phyloP scores from a whole-genome alignment of 2,113 vertebrate genomes.

The Ailurus styani region DNA sequence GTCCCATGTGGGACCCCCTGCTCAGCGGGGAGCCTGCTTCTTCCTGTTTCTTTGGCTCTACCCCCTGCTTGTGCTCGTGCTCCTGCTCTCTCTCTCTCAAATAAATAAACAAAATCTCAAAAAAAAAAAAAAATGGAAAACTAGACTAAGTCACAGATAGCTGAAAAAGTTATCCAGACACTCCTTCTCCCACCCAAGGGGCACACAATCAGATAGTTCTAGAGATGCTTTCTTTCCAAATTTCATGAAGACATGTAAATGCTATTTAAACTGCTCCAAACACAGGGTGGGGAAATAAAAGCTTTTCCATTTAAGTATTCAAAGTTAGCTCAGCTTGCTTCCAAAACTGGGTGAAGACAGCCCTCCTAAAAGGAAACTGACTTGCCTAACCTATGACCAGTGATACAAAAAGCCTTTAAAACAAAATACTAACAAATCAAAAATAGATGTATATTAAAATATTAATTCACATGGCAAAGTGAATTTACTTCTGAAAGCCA shows the following conservation, averaged over 20 bases:
- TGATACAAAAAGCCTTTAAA: background rate
- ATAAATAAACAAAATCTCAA: background rate
- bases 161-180: background rate
- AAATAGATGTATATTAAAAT: background rate
- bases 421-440: conserved; percentile 12
- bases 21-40: background rate
- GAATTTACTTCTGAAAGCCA: background rate
- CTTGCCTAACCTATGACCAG: background rate
- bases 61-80: too few species aligned
- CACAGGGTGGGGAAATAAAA: background rate
- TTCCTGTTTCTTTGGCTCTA: background rate
- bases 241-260: background rate
- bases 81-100: background rate
- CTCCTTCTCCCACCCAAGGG: background rate
- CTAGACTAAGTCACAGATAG: background rate
- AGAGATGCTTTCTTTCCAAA: background rate
- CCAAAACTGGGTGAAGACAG: background rate
- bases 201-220: background rate
- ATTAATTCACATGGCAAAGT: background rate
- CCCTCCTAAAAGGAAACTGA: background rate
- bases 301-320: background rate
- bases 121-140: background rate
- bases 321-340: background rate
- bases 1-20: background rate
- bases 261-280: background rate